Conservation (phyloP, 2,888 invertebrate genomes). For the Mechanitis messenoides region DNA sequence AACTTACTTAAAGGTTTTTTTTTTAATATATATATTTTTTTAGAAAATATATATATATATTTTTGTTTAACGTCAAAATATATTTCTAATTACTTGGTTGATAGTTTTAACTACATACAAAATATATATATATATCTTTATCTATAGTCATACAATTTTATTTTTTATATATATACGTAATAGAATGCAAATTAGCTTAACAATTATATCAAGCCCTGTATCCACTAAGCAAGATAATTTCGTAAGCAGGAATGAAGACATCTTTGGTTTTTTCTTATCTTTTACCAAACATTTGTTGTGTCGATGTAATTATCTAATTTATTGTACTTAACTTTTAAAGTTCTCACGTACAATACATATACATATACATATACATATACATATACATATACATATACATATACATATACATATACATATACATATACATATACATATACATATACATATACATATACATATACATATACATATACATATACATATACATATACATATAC, state of each 20-base stretch:
- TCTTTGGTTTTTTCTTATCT: constrained; percentile 18
- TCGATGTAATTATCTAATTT: constrained; percentile 27
- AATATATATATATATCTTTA: neutral
- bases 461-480: too few relatives aligned
- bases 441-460: too few relatives aligned
- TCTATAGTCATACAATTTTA: constrained; percentile 7
- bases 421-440: too few relatives aligned
- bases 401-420: too few relatives aligned
- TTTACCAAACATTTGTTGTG: constrained; percentile 17
- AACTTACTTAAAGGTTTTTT: too few relatives aligned
- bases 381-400: too few relatives aligned
- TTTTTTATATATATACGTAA: constrained; percentile 4
- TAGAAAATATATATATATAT: too few relatives aligned
- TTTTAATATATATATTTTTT: too few relatives aligned
- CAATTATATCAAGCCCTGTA: neutral
- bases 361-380: too few relatives aligned
- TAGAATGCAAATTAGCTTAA: constrained; percentile 11
- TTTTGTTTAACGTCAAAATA: too few relatives aligned
- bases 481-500: too few relatives aligned
- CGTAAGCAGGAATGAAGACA: constrained; percentile 17
- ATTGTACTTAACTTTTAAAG: constrained; percentile 24
- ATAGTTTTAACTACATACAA: constrained; percentile 7
- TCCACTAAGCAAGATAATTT: constrained; percentile 10
- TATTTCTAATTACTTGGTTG: neutral
- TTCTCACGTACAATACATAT: constrained; percentile 20